These are phyloP conservation scores for Macrotus californicus DNA, from an alignment of 2,113 vertebrate genomes.

Conservation along the genomic window DNA sequence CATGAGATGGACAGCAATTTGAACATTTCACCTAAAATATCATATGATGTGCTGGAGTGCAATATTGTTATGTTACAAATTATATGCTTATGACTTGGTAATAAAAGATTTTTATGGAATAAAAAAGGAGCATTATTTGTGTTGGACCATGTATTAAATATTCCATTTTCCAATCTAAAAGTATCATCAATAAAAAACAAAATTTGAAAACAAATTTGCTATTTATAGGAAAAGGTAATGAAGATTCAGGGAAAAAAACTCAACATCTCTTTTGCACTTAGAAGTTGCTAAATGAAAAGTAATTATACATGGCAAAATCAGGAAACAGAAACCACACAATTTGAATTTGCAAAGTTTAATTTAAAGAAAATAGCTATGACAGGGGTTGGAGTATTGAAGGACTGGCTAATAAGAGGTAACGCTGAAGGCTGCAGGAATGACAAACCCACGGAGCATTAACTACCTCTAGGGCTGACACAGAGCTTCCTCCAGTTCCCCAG, in stretches of 20 bases:
- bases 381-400: neutral
- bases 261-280: neutral
- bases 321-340: slow-evolving; percentile 19
- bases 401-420: neutral
- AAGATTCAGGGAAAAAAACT: neutral
- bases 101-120: too few species aligned
- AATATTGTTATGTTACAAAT: too few species aligned
- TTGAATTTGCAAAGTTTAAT: neutral
- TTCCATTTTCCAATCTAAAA: slow-evolving; percentile 3
- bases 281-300: neutral
- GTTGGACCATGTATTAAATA: neutral
- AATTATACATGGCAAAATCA: neutral
- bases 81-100: too few species aligned
- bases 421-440: neutral
- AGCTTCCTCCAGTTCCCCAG: neutral
- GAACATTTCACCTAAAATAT: too few species aligned
- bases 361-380: neutral
- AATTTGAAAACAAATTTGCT: slow-evolving; percentile 31
- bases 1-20: too few species aligned
- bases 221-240: neutral
- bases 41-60: too few species aligned
- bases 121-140: too few species aligned
- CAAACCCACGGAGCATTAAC: neutral
- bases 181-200: neutral
- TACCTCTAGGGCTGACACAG: neutral